Evolutionary conservation across 2,888 invertebrate genomes (phyloP), one percentile per base, ranked within the genome.

Genomic region (Hemicrepidius hirtus): DNA sequence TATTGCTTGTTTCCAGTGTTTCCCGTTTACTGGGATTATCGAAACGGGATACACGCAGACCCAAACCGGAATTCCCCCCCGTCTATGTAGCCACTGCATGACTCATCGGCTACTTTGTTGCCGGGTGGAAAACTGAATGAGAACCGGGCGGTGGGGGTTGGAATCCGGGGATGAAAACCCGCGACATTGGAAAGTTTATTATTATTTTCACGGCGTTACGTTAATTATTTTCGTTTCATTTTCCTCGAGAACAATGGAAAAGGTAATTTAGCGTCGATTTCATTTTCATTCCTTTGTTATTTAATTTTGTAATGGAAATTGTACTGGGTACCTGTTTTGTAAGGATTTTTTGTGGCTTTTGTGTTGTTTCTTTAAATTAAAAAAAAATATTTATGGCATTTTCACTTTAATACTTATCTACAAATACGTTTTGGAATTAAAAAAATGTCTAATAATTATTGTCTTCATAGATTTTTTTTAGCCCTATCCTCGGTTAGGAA

Each of bases 101-200:
- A 77, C 70, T 77, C 77, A 77, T 74, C 71, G 74, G 75, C 59
- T 57, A 68, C 67, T 73, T 75, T 74, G 73, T 71, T 76, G 69
- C 70, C 35, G 70, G 75, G 75, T n/a, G 64, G 62, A 64, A 64
- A 71, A 66, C 32, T 62, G 55, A 66, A 69, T 53, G 60, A 28
- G 65, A 35, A 35, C 57, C 37, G 40, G 50, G 71, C 20, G 59
- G 46, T 18, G 32, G 59, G 44, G 24, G 60, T n/a, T 2, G 21
- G 44, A 55, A 55, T 12, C 12, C 16, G n/a, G 44, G 44, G 37
- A 37, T 57, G 57, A 40, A 40, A 57, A 35, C 18, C 21, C 16
- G 60, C 60, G 41, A 60, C 44, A 60, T 44, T n/a, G 41, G 60
- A 21, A 60, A 60, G 12, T 37, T 57, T 57, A 55, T 57, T 37